Conservation (phyloP, 2,797 vertebrate species). For the Onychomys arenicola region DNA sequence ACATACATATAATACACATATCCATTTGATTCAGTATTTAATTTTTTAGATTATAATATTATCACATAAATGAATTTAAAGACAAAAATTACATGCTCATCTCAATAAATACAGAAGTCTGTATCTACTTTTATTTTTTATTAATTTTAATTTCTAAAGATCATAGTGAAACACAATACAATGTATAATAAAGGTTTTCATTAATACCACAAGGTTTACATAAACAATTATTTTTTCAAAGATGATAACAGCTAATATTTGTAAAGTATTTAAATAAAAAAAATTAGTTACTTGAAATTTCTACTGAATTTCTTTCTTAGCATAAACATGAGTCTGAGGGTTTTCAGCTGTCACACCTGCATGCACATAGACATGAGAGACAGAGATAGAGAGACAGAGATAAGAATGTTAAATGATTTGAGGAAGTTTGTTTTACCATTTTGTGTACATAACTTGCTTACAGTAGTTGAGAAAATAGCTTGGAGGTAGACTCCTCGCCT, state of each 20-base stretch:
- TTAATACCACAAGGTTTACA: neutral
- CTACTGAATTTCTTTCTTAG: neutral
- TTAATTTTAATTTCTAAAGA: too few relatives aligned
- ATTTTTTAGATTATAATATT: neutral
- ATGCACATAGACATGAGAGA: neutral
- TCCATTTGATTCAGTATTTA: neutral
- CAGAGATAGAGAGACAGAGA: neutral
- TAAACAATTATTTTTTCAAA: neutral
- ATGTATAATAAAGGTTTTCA: too few relatives aligned
- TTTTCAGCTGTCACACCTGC: neutral
- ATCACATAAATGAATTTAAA: neutral
- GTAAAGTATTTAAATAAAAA: neutral
- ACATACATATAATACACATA: neutral
- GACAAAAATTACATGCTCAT: too few relatives aligned
- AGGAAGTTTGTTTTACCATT: neutral
- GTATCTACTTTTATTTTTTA: too few relatives aligned
- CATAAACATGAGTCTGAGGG: neutral
- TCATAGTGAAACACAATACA: too few relatives aligned
- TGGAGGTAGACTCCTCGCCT: neutral
- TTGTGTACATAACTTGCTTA: neutral
- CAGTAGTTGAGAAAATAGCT: neutral
- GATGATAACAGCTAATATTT: neutral
- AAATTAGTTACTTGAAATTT: neutral
- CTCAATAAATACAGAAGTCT: too few relatives aligned
- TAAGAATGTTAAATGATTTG: neutral